phyloP scores from a whole-genome alignment of 2,797 vertebrate genomes.

The Helarctos malayanus region DNA sequence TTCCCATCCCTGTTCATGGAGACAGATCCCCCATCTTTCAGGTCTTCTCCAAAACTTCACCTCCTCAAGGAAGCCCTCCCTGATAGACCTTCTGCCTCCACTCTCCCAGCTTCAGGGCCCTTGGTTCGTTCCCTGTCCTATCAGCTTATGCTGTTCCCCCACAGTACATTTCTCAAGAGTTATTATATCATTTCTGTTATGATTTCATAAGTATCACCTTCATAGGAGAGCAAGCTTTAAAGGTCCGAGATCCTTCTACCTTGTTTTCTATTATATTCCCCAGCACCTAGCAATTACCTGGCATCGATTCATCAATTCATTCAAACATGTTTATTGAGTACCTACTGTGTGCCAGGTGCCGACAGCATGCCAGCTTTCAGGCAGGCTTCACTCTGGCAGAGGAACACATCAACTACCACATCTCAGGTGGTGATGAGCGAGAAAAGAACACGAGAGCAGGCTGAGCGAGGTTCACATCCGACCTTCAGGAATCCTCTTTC shows the following conservation, averaged over 20 bases:
- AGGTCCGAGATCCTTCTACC: background rate
- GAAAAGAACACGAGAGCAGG: background rate
- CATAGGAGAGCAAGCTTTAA: too few species aligned
- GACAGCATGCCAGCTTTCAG: background rate
- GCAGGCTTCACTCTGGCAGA: background rate
- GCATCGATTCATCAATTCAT: background rate
- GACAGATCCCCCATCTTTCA: background rate
- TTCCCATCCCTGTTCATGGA: background rate
- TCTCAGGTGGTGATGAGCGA: accelerated
- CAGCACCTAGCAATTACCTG: background rate
- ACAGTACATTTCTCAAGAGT: background rate
- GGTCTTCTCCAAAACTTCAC: background rate
- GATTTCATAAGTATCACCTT: background rate
- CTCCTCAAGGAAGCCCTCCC: conserved; percentile 61
- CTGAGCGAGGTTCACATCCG: background rate
- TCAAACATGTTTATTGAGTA: background rate
- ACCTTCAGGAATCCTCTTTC: background rate
- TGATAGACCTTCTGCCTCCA: background rate
- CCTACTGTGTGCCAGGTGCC: background rate
- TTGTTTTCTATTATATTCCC: background rate
- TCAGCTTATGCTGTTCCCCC: background rate
- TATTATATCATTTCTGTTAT: background rate
- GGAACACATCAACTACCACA: too few species aligned
- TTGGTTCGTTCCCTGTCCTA: background rate
- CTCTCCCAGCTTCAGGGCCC: background rate